Base-by-base conservation (phyloP, 2,888 invertebrate species). In the Drosophila multiciliata region DNA sequence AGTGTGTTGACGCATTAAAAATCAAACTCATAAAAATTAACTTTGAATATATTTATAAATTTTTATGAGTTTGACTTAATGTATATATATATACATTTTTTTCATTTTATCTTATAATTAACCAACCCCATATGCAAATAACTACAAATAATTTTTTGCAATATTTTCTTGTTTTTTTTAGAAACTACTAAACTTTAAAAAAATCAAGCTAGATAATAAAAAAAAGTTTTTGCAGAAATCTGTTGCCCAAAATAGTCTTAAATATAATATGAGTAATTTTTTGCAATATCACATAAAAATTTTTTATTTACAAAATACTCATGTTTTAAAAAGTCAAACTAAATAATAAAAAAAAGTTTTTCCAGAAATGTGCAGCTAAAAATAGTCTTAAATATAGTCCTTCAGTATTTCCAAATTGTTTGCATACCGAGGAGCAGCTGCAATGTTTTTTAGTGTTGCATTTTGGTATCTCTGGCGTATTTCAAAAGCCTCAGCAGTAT, bases 1-100 rank as follows among this genome's bases (percentile, higher is more conserved):
- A 32, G 12, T 32, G 38, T 38, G 26, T 66, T 26, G 17, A 20
- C 15, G 4, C 62, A 61, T 61, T 63, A 45, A 61, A 7, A n/a
- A 7, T 9, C 26, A 35, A 7, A 29, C 4, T 7, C 1, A 9
- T 35, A 26, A 6, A n/a, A 20, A 50, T 66, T 26, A 12, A 38
- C 7, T n/a, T n/a, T 23, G 20, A 36, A 40, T n/a, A 40, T n/a
- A n/a, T 40, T n/a, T 8, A 40, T n/a, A n/a, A 5, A n/a, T 45
- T 26, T 26, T 11, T 5, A 26, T 5, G 26, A 26, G 26, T 26
- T 26, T 26, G 26, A 4, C 4, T 26, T 26, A 0, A 26, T 26
- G 5, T 48, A 35, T n/a, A 40, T n/a, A n/a, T 40, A 40, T 8
- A 40, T n/a, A n/a, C 5, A n/a, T 45, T 0, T 29, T 11, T 6